A percentile compares a stretch with the other conserved stretches of the same genome.
Evolutionary conservation across 2,888 invertebrate species (phyloP).

Genomic region (Rhagonycha fulva): DNA sequence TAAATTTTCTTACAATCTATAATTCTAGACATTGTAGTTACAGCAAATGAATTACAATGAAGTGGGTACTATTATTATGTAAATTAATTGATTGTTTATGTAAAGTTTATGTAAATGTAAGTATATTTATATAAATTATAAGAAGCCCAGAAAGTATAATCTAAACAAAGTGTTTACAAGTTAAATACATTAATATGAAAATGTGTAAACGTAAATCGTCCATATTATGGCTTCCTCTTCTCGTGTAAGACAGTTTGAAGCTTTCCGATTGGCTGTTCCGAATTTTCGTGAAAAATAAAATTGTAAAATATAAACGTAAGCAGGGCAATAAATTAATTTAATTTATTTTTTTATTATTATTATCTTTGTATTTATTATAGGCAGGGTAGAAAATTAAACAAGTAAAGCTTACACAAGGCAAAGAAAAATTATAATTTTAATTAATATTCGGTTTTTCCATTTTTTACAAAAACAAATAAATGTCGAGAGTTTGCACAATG

Average conservation of each 20-base stretch:
- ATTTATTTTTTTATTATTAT: conserved; percentile 9
- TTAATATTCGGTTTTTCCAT: conserved; percentile 32
- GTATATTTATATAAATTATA: neutral
- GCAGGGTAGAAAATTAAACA: conserved; percentile 26
- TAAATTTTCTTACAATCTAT: neutral
- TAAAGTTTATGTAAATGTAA: neutral
- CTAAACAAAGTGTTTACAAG: conserved; percentile 2
- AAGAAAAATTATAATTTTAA: conserved; percentile 30
- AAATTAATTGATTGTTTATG: neutral
- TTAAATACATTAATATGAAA: conserved; percentile 1
- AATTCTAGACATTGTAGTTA: neutral
- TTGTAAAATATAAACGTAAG: conserved; percentile 19
- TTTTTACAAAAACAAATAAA: conserved; percentile 42
- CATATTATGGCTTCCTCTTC: neutral
- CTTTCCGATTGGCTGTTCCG: conserved; percentile 6
- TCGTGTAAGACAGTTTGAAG: neutral
- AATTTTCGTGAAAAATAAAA: conserved; percentile 19
- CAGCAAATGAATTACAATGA: neutral
- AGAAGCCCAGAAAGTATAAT: neutral
- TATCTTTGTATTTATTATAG: conserved; percentile 28
- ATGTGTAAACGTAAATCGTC: neutral
- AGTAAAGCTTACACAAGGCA: conserved; percentile 24
- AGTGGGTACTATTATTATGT: neutral
- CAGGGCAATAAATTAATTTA: conserved; percentile 21
- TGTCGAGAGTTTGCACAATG: conserved; percentile 50